phyloP scores from a whole-genome alignment of 1,140 invertebrate genomes.

The Drosophila bocqueti region DNA sequence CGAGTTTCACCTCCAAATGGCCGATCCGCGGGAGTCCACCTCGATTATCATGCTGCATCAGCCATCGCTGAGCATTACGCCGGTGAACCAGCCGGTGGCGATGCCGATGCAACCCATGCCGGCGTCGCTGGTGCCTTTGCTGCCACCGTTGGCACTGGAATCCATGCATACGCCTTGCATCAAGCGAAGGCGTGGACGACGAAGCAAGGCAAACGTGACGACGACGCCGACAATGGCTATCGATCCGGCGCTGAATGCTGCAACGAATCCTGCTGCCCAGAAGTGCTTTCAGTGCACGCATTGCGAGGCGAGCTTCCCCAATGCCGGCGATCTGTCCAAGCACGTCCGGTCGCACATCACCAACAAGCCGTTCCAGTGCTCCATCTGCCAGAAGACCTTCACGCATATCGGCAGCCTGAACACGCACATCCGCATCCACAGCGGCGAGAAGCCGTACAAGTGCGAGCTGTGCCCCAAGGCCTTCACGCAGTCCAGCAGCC shows the following conservation, averaged over 20 bases:
- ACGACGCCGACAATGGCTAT: not conserved
- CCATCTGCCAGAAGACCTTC: constrained; percentile 84
- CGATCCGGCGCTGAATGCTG: constrained; percentile 27
- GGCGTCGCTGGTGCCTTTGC: not conserved
- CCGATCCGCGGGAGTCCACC: constrained; percentile 71
- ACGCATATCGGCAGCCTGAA: constrained; percentile 92
- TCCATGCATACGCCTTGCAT: constrained; percentile 18
- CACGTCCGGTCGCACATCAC: constrained; percentile 86
- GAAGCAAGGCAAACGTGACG: constrained; percentile 52
- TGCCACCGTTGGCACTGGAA: constrained; percentile 19
- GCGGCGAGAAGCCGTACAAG: constrained; percentile 84
- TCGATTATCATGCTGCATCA: constrained; percentile 70
- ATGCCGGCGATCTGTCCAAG: constrained; percentile 87
- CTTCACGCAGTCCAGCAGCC: constrained; percentile 90
- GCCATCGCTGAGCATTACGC: constrained; percentile 49
- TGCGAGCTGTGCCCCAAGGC: constrained; percentile 86
- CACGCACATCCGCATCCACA: constrained; percentile 94
- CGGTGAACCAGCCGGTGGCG: constrained; percentile 15
- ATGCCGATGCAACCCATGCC: not conserved
- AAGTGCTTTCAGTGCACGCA: constrained; percentile 86
- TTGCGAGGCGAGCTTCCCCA: constrained; percentile 88
- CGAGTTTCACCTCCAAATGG: constrained; percentile 59
- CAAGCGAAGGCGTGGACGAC: constrained; percentile 69
- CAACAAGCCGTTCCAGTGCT: constrained; percentile 86
- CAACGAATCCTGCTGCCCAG: constrained; percentile 37